Evolutionary conservation across 2,888 invertebrate genomes (phyloP).

Genomic region (Luffia ferchaultella): DNA sequence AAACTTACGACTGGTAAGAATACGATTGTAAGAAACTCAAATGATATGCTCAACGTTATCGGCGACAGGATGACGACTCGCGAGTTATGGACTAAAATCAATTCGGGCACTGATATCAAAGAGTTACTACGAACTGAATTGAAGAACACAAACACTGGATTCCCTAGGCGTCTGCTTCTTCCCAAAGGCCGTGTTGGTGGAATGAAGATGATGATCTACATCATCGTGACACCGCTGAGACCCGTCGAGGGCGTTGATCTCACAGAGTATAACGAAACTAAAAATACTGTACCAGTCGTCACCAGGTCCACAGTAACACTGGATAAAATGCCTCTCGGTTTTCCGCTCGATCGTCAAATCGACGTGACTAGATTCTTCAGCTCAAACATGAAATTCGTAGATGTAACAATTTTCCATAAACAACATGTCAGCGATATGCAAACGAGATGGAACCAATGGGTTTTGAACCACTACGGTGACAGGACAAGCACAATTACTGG

Average conservation of each 20-base stretch:
- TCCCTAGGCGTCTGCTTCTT: constrained; percentile 75
- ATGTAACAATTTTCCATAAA: constrained; percentile 71
- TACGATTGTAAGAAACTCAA: constrained; percentile 68
- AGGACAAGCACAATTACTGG: constrained; percentile 24
- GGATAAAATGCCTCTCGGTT: constrained; percentile 73
- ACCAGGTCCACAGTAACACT: constrained; percentile 48
- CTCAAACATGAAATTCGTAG: constrained; percentile 73
- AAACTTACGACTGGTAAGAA: constrained; percentile 71
- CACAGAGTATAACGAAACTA: constrained; percentile 23
- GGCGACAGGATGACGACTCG: constrained; percentile 73
- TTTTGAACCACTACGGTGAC: constrained; percentile 40
- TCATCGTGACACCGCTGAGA: constrained; percentile 66
- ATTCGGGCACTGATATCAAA: constrained; percentile 51
- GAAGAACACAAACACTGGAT: constrained; percentile 66
- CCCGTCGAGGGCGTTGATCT: constrained; percentile 43
- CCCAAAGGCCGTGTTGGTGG: constrained; percentile 76
- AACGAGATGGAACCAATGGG: constrained; percentile 43
- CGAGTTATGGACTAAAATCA: constrained; percentile 69
- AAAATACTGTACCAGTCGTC: constrained; percentile 42
- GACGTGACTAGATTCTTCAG: constrained; percentile 67
- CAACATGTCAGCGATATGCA: constrained; percentile 51
- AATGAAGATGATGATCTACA: constrained; percentile 70
- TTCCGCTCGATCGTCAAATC: constrained; percentile 76
- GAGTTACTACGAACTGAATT: constrained; percentile 38
- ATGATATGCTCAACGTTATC: constrained; percentile 71